Percentiles rank a stretch among this genome's conserved stretches.
phyloP scores from a whole-genome alignment of 2,113 vertebrate species.

The Hippolais icterina region DNA sequence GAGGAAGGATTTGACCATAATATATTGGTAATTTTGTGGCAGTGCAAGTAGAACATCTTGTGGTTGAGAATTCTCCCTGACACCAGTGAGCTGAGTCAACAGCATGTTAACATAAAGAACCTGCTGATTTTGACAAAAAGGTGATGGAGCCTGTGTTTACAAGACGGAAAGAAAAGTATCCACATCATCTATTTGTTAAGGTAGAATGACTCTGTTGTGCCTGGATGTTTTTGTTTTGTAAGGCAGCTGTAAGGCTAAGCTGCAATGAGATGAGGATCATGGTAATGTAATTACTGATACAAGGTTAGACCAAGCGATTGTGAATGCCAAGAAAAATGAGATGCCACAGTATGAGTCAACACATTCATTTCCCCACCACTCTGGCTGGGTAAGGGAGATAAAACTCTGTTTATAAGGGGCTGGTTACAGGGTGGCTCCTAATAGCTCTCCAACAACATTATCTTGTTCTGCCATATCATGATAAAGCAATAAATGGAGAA shows the following conservation, averaged over 20 bases:
- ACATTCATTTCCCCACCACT: slow-evolving; percentile 5
- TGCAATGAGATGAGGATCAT: not conserved
- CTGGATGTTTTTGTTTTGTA: not conserved
- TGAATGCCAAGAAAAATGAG: slow-evolving; percentile 43
- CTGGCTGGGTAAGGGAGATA: slow-evolving; percentile 15
- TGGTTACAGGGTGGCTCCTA: not conserved
- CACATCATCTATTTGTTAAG: not conserved
- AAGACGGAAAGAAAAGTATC: not conserved
- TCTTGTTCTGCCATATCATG: not conserved
- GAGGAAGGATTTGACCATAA: not conserved
- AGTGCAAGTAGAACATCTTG: not conserved
- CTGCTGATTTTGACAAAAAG: not conserved
- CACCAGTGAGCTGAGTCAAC: not conserved
- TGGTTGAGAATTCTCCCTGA: not conserved
- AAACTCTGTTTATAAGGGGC: not conserved
- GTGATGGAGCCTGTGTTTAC: not conserved
- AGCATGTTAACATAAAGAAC: not conserved
- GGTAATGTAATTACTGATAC: slow-evolving; percentile 13
- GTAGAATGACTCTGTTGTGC: not conserved
- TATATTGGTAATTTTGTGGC: not conserved
- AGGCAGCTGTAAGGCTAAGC: slow-evolving; percentile 19
- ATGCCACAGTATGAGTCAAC: slow-evolving; percentile 14
- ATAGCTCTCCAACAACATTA: not conserved
- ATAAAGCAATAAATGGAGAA: not conserved
- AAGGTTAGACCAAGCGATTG: slow-evolving; percentile 32